These are phyloP conservation scores for Drosophila mimica DNA, from an alignment of 2,888 invertebrate species.

Conservation along the genomic window DNA sequence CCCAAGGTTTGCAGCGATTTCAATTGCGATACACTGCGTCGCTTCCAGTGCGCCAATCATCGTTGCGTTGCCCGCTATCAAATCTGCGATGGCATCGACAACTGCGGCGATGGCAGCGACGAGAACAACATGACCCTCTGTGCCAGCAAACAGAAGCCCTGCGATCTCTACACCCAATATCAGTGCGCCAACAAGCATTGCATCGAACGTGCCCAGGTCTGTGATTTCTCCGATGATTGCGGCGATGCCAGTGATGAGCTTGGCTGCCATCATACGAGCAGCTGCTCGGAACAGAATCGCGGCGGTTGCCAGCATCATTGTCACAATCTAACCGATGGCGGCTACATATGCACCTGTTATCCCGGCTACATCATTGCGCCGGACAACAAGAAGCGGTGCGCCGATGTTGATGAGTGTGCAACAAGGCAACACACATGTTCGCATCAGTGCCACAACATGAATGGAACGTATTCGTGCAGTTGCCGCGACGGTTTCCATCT, in stretches of 20 bases:
- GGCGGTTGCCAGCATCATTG: constrained; percentile 98
- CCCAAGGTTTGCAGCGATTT: constrained; percentile 92
- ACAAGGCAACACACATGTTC: constrained; percentile 95
- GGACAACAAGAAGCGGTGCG: constrained; percentile 92
- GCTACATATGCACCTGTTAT: constrained; percentile 96
- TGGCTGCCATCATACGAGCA: constrained; percentile 92
- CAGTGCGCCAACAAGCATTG: constrained; percentile 95
- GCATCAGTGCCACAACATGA: constrained; percentile 95
- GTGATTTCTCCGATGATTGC: constrained; percentile 96
- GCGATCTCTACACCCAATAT: constrained; percentile 92
- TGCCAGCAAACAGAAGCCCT: constrained; percentile 90
- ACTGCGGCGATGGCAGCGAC: constrained; percentile 97
- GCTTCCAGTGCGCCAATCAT: constrained; percentile 96
- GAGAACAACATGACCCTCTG: constrained; percentile 97
- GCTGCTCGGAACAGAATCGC: constrained; percentile 86
- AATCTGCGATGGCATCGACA: constrained; percentile 95
- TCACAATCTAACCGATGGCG: constrained; percentile 92
- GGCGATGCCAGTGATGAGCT: constrained; percentile 95
- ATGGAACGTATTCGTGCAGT: constrained; percentile 94
- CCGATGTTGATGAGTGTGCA: constrained; percentile 95
- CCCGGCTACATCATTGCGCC: constrained; percentile 93
- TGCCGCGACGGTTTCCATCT: constrained; percentile 93
- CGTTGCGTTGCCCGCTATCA: constrained; percentile 94
- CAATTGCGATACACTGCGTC: constrained; percentile 92
- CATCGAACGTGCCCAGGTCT: constrained; percentile 91